Evolutionary conservation across 2,797 vertebrate genomes (phyloP).

Genomic region (Gobio occitaniae): DNA sequence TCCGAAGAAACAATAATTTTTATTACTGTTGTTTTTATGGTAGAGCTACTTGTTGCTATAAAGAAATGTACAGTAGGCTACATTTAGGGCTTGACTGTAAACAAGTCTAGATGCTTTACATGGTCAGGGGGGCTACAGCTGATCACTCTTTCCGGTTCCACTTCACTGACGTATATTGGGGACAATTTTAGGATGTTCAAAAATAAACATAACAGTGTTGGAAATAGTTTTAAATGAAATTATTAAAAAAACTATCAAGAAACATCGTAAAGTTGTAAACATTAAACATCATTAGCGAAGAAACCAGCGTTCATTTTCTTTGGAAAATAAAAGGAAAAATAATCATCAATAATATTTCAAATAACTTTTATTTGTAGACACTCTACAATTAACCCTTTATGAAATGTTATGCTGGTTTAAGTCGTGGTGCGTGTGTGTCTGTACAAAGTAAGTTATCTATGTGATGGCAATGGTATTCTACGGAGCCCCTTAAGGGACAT

Average conservation of each 20-base stretch:
- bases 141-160: slow-evolving; percentile 53
- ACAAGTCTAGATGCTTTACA: slow-evolving; percentile 43
- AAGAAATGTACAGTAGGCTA: not conserved
- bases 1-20: not conserved
- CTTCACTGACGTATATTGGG: not conserved
- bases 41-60: not conserved
- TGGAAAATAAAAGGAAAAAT: not conserved
- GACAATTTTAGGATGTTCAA: not conserved
- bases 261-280: not conserved
- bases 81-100: slow-evolving; percentile 1
- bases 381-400: not conserved
- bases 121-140: slow-evolving; percentile 41
- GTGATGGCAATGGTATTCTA: not conserved
- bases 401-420: not conserved
- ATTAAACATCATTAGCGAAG: not conserved
- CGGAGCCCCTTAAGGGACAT: too few species aligned
- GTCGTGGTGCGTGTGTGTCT: not conserved
- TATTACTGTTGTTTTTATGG: not conserved
- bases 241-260: not conserved
- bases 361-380: not conserved
- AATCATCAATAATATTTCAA: not conserved
- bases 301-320: not conserved
- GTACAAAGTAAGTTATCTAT: not conserved
- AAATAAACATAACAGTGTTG: not conserved
- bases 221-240: not conserved